A percentile compares a stretch with the other conserved stretches of the same genome.
These are phyloP conservation scores for Itoplectis maculator DNA, from an alignment of 2,888 invertebrate species.

Conservation along the genomic window DNA sequence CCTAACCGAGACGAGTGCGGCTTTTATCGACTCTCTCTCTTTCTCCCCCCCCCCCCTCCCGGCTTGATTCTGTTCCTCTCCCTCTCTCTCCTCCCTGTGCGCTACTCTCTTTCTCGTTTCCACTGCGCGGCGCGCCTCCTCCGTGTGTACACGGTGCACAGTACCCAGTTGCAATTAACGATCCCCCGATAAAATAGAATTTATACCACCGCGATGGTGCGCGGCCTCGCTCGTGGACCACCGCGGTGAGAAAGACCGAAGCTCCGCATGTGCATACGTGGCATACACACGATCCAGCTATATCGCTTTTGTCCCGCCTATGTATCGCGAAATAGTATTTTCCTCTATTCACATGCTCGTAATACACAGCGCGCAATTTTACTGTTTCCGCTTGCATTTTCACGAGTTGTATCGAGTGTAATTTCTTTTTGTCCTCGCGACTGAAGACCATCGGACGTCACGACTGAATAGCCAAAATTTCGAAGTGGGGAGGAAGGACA, in stretches of 20 bases:
- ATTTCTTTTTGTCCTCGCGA: neutral
- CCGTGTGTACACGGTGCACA: constrained; percentile 61
- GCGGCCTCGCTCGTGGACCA: constrained; percentile 45
- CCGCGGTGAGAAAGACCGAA: constrained; percentile 30
- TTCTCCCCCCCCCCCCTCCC: constrained; percentile 18
- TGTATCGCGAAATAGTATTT: constrained; percentile 23
- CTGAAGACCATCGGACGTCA: too few species aligned
- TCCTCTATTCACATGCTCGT: constrained; percentile 22
- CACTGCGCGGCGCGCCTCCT: neutral
- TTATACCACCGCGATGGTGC: constrained; percentile 62
- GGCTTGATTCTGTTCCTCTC: constrained; percentile 20
- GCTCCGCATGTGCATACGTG: neutral
- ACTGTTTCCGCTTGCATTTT: constrained; percentile 37
- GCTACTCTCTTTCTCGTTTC: constrained; percentile 31
- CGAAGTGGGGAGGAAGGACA: neutral
- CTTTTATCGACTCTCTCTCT: constrained; percentile 69
- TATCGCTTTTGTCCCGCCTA: neutral
- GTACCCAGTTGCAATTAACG: constrained; percentile 72
- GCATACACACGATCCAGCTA: neutral
- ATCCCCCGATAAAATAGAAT: constrained; percentile 72
- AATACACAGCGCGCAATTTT: constrained; percentile 36
- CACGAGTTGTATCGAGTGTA: neutral
- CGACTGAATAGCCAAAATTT: too few species aligned
- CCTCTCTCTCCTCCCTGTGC: neutral
- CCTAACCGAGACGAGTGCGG: constrained; percentile 69